Percentiles rank a stretch among this genome's conserved stretches.
These are phyloP conservation scores for Myxocyprinus asiaticus DNA, from an alignment of 2,113 vertebrate genomes.

Conservation along the genomic window DNA sequence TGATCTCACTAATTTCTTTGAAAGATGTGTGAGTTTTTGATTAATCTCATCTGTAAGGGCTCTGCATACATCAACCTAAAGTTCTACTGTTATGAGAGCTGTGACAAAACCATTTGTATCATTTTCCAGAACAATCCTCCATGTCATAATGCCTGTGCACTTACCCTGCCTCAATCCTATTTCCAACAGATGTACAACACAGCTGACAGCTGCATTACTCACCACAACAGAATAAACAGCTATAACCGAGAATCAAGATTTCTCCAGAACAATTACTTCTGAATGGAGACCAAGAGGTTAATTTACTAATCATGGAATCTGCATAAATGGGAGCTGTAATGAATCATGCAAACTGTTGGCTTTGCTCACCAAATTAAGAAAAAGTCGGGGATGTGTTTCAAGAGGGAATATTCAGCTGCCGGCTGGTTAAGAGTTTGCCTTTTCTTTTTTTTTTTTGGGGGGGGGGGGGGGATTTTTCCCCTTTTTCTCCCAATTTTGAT, in stretches of 20 bases:
- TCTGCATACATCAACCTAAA: not conserved
- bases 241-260: slow-evolving; percentile 53
- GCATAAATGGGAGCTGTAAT: slow-evolving; percentile 55
- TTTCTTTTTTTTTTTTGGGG: no score
- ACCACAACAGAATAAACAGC: slow-evolving; percentile 59
- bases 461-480: no score
- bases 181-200: slow-evolving; percentile 68
- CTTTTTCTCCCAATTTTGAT: no score
- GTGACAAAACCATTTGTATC: slow-evolving; percentile 28
- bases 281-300: slow-evolving; percentile 63
- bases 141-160: not conserved
- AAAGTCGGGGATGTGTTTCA: slow-evolving; percentile 10
- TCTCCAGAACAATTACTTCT: slow-evolving; percentile 61
- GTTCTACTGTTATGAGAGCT: not conserved
- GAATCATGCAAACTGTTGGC: slow-evolving; percentile 51
- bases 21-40: slow-evolving; percentile 6
- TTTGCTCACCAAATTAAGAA: slow-evolving; percentile 45
- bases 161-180: slow-evolving; percentile 14
- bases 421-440: no score
- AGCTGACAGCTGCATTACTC: slow-evolving; percentile 74
- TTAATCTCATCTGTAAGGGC: slow-evolving; percentile 30
- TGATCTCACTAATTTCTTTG: slow-evolving; percentile 31
- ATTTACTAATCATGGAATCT: slow-evolving; percentile 73
- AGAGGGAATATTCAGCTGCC: slow-evolving; percentile 31
- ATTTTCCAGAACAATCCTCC: slow-evolving; percentile 29